Conservation (phyloP, 2,888 invertebrate species). For the Ichneumon xanthorius region DNA sequence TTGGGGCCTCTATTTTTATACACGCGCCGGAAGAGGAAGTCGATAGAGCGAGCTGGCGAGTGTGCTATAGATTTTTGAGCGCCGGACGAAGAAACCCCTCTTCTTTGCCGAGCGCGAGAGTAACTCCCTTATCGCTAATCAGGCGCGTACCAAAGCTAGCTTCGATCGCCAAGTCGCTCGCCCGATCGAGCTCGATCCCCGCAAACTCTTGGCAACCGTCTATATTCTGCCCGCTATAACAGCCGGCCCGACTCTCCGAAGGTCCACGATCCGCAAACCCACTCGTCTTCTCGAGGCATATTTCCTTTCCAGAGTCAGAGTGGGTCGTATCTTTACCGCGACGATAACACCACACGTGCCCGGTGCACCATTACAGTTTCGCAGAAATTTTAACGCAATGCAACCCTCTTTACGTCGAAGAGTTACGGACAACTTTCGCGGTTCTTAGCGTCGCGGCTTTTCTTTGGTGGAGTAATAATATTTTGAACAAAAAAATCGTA, state of each 20-base stretch:
- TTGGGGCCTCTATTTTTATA: slow-evolving; percentile 55
- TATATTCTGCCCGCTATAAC: background rate
- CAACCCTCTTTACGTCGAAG: background rate
- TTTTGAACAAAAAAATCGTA: background rate
- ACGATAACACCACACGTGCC: background rate
- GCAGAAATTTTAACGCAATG: background rate
- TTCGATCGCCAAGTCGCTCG: background rate
- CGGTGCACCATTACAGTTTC: background rate
- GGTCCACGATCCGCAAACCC: slow-evolving; percentile 2
- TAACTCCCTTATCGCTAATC: slow-evolving; percentile 53
- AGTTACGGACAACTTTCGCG: background rate
- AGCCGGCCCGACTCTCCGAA: background rate
- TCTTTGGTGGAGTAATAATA: background rate
- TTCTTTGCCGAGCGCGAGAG: slow-evolving; percentile 24
- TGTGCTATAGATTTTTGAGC: background rate
- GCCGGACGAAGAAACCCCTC: slow-evolving; percentile 29
- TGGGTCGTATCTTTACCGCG: background rate
- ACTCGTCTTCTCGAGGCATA: background rate
- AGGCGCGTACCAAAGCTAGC: slow-evolving; percentile 1
- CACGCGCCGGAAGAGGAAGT: slow-evolving; percentile 51
- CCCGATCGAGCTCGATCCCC: background rate
- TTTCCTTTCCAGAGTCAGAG: slow-evolving; percentile 4
- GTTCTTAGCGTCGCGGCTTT: background rate
- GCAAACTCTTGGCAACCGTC: background rate
- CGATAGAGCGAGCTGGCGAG: slow-evolving; percentile 16